phyloP scores from a whole-genome alignment of 2,888 invertebrate genomes.

The Tromatobia lineatoria region DNA sequence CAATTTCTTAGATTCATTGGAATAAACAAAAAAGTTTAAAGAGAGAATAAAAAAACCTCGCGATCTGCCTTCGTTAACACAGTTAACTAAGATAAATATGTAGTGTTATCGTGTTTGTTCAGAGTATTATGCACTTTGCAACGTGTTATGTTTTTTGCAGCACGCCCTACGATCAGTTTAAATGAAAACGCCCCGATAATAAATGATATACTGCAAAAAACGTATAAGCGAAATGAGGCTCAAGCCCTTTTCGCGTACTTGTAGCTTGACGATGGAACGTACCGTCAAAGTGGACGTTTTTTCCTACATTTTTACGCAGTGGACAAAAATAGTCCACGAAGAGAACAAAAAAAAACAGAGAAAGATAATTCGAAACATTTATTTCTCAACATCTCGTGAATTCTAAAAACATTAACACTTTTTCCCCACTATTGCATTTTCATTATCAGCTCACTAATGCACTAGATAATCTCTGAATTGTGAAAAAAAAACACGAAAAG shows the following conservation, averaged over 20 bases:
- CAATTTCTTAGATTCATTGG: slow-evolving; percentile 65
- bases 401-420: neutral
- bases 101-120: slow-evolving; percentile 68
- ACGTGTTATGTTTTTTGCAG: slow-evolving; percentile 43
- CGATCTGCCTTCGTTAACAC: slow-evolving; percentile 68
- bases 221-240: slow-evolving; percentile 20
- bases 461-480: slow-evolving; percentile 58
- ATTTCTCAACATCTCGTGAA: slow-evolving; percentile 20
- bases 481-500: slow-evolving; percentile 24
- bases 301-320: slow-evolving; percentile 66
- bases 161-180: slow-evolving; percentile 45
- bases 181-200: slow-evolving; percentile 32
- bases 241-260: slow-evolving; percentile 30
- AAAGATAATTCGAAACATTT: slow-evolving; percentile 38
- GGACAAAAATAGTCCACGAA: neutral
- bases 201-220: slow-evolving; percentile 39
- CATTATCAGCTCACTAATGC: slow-evolving; percentile 45
- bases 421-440: slow-evolving; percentile 19
- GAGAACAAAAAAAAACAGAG: slow-evolving; percentile 10
- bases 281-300: slow-evolving; percentile 44
- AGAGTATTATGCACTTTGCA: slow-evolving; percentile 63
- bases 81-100: slow-evolving; percentile 68
- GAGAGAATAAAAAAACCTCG: slow-evolving; percentile 66
- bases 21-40: slow-evolving; percentile 61
- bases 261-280: slow-evolving; percentile 41